phyloP scores from a whole-genome alignment of 2,797 vertebrate species.

The Enoplosus armatus region DNA sequence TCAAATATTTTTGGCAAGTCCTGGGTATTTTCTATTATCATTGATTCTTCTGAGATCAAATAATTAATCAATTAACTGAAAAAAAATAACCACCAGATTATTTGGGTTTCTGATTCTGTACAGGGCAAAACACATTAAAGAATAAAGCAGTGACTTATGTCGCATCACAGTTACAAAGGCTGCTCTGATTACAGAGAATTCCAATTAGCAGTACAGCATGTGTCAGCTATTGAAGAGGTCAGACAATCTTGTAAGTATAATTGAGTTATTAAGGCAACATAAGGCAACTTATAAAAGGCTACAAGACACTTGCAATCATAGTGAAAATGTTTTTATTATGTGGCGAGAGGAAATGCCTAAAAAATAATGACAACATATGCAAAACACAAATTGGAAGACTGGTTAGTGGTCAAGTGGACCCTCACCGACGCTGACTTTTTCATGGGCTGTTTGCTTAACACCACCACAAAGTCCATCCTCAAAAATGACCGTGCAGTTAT shows the following conservation, averaged over 20 bases:
- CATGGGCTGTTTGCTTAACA: neutral
- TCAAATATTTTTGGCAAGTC: neutral
- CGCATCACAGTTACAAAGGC: neutral
- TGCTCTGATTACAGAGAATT: neutral
- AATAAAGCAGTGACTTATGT: neutral
- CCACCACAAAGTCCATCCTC: neutral
- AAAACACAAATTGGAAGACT: neutral
- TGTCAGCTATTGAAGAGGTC: neutral
- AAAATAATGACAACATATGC: neutral
- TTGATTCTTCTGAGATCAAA: neutral
- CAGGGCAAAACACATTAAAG: neutral
- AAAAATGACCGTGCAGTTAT: neutral
- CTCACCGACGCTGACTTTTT: neutral
- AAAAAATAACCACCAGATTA: neutral
- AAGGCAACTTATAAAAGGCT: neutral
- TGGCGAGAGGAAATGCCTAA: neutral
- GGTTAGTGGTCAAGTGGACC: neutral
- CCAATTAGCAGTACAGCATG: constrained; percentile 12
- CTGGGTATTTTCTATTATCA: fast-evolving
- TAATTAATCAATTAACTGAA: neutral
- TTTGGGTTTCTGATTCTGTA: neutral
- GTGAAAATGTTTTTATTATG: neutral
- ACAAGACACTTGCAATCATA: neutral
- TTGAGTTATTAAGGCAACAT: neutral
- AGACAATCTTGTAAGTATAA: neutral